These are phyloP conservation scores for Lampris megalopsis DNA, from an alignment of 2,113 vertebrate genomes.

Conservation along the genomic window DNA sequence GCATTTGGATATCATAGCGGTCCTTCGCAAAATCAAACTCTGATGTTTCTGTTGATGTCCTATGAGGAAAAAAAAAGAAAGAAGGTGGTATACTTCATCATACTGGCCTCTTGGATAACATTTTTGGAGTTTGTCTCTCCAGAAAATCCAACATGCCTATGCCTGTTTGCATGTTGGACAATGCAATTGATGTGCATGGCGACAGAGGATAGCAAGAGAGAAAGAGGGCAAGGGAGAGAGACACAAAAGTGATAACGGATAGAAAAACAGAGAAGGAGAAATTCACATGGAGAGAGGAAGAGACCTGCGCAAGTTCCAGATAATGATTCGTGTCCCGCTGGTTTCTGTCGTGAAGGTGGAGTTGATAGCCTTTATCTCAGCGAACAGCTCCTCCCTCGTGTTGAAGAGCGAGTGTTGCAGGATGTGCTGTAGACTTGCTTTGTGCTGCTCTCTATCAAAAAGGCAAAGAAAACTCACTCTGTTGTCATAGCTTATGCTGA, in stretches of 20 bases:
- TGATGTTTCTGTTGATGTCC: conserved; percentile 81
- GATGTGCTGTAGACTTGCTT: conserved; percentile 88
- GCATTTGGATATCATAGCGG: conserved; percentile 93
- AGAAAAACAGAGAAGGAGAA: neutral
- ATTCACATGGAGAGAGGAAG: neutral
- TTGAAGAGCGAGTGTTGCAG: conserved; percentile 87
- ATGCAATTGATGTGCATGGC: neutral
- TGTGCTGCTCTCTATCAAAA: conserved; percentile 73
- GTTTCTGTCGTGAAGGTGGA: conserved; percentile 51
- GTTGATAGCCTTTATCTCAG: conserved; percentile 86
- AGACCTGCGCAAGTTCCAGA: conserved; percentile 95
- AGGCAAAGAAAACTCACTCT: conserved; percentile 80
- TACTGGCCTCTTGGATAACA: too few relatives aligned
- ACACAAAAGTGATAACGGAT: neutral
- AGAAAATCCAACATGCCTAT: neutral
- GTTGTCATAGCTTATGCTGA: neutral
- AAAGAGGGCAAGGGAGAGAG: too few relatives aligned
- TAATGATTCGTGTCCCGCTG: conserved; percentile 94
- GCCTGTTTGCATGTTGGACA: neutral
- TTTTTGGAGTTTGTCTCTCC: neutral
- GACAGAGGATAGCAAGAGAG: too few relatives aligned
- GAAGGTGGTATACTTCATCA: too few relatives aligned
- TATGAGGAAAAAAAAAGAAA: conserved; percentile 53
- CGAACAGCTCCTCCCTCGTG: conserved; percentile 83
- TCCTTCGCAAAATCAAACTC: conserved; percentile 93